These are phyloP conservation scores for Hirtodrosophila duncani DNA, from an alignment of 2,888 invertebrate species.

Conservation along the genomic window DNA sequence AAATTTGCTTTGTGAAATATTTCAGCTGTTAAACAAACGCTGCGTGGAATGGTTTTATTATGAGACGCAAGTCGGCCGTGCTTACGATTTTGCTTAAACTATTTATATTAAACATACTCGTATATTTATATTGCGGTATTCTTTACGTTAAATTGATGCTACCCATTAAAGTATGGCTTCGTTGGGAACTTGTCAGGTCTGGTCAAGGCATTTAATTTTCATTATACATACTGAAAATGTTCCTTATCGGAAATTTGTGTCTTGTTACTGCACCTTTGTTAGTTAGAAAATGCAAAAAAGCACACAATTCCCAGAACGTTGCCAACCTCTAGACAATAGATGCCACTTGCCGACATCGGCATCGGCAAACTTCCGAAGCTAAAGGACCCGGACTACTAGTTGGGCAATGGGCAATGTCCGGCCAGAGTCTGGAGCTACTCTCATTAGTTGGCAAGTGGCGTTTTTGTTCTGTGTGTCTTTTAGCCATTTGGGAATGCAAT, in stretches of 20 bases:
- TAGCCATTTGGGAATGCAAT: constrained; percentile 16
- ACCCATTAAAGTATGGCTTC: too few relatives aligned
- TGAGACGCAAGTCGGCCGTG: constrained; percentile 12
- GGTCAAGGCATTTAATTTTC: constrained; percentile 30
- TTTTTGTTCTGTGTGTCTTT: constrained; percentile 6
- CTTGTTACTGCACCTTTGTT: constrained; percentile 13
- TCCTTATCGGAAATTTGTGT: constrained; percentile 4
- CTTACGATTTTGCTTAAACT: not conserved
- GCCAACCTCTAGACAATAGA: constrained; percentile 27
- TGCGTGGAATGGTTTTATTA: constrained; percentile 14
- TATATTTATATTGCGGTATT: too few relatives aligned
- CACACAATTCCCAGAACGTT: constrained; percentile 13
- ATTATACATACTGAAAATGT: constrained; percentile 10
- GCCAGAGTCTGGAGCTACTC: too few relatives aligned
- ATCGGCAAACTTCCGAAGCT: too few relatives aligned
- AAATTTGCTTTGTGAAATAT: constrained; percentile 19
- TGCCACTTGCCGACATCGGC: constrained; percentile 24
- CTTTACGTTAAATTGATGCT: too few relatives aligned
- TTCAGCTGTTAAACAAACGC: constrained; percentile 11
- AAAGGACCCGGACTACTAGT: too few relatives aligned
- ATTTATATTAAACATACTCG: too few relatives aligned
- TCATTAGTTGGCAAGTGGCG: constrained; percentile 19
- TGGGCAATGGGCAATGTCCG: too few relatives aligned
- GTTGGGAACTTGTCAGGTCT: not conserved
- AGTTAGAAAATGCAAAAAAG: constrained; percentile 1